Evolutionary conservation across 2,113 vertebrate genomes (phyloP).

Genomic region (Mirza zaza): DNA sequence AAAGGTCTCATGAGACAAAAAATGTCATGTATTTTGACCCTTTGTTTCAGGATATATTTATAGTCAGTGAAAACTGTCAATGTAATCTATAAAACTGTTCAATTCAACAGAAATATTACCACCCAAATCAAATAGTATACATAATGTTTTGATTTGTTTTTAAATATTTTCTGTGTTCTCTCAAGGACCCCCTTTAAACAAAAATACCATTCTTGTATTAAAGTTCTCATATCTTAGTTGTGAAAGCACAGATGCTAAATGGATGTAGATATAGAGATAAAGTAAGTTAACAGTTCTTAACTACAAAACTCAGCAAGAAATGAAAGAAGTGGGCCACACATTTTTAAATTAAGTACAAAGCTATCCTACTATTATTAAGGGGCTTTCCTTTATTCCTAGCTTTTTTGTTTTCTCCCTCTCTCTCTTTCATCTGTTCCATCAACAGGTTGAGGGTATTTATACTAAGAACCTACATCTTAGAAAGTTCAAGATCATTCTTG

Average conservation of each 20-base stretch:
- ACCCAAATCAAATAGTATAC: neutral
- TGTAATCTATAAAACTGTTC: neutral
- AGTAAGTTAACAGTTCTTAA: neutral
- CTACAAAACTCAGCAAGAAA: neutral
- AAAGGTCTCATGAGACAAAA: neutral
- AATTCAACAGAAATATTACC: neutral
- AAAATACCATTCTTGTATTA: neutral
- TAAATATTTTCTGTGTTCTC: neutral
- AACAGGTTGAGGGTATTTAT: neutral
- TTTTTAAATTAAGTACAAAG: neutral
- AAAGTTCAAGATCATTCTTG: conserved; percentile 78
- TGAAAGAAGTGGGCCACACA: neutral
- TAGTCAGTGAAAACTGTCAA: neutral
- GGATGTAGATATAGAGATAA: neutral
- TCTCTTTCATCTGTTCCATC: neutral
- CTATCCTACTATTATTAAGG: neutral
- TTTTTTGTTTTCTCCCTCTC: neutral
- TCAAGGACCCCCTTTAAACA: neutral
- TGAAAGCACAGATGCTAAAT: neutral
- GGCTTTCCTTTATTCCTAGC: neutral
- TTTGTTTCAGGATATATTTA: neutral
- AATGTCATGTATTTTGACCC: neutral
- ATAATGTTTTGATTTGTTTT: neutral
- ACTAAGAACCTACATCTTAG: conserved; percentile 39
- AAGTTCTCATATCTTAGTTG: neutral